phyloP scores from a whole-genome alignment of 2,888 invertebrate genomes.

The Steinernema scapterisci region DNA sequence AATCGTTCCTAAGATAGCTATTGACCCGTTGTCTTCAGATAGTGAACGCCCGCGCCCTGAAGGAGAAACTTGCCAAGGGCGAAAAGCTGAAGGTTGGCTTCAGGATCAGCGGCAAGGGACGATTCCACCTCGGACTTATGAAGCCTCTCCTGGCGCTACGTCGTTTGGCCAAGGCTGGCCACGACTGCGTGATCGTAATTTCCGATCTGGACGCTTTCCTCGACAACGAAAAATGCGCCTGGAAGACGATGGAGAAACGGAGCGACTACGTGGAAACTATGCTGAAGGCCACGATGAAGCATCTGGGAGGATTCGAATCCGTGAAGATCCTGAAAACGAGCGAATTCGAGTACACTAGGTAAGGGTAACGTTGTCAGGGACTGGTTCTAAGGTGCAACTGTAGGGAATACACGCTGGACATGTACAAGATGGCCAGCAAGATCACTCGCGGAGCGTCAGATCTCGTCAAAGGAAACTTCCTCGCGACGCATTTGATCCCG shows the following conservation, averaged over 20 bases:
- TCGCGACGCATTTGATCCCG: constrained; percentile 46
- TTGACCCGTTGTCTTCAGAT: constrained; percentile 34
- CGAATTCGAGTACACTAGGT: constrained; percentile 44
- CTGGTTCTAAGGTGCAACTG: constrained; percentile 8
- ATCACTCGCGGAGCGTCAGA: constrained; percentile 61
- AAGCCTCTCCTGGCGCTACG: constrained; percentile 41
- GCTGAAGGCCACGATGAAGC: constrained; percentile 8
- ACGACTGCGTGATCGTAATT: constrained; percentile 49
- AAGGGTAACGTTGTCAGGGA: neutral
- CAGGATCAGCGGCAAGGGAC: constrained; percentile 47
- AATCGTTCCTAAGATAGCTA: too few relatives aligned
- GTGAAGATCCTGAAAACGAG: constrained; percentile 40
- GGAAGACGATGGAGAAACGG: constrained; percentile 46
- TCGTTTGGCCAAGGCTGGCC: constrained; percentile 35
- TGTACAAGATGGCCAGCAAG: constrained; percentile 64
- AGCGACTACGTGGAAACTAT: neutral
- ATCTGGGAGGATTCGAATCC: constrained; percentile 38
- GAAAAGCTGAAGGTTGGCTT: constrained; percentile 41
- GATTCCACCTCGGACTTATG: constrained; percentile 45
- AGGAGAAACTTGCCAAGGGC: neutral
- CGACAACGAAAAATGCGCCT: constrained; percentile 61
- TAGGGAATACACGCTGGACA: constrained; percentile 63
- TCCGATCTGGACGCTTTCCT: constrained; percentile 64
- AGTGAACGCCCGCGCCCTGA: constrained; percentile 25
- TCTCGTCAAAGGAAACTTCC: constrained; percentile 46